Conservation (phyloP, 2,888 invertebrate species). For the Hydropsyche betteni region DNA sequence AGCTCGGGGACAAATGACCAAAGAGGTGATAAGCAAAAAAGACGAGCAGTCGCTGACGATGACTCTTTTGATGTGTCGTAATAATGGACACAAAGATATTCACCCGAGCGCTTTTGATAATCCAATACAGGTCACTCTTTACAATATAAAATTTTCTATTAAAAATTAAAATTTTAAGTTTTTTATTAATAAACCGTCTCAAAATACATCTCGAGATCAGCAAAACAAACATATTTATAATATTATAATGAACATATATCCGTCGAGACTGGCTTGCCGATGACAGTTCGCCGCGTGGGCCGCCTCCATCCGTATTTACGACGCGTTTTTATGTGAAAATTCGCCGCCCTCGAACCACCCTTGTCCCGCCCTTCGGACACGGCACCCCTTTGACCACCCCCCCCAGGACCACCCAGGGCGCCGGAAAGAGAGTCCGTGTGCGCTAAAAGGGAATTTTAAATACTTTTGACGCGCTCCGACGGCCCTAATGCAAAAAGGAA, state of each 20-base stretch:
- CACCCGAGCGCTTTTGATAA: too few species aligned
- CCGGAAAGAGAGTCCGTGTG: conserved; percentile 46
- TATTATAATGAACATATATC: conserved; percentile 23
- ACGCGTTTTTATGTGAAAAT: conserved; percentile 37
- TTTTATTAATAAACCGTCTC: too few species aligned
- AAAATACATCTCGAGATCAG: too few species aligned
- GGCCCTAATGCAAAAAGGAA: conserved; percentile 33
- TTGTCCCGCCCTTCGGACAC: not conserved
- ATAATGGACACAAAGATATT: not conserved
- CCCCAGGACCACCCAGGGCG: conserved; percentile 14
- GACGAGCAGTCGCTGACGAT: not conserved
- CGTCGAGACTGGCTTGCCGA: conserved; percentile 38
- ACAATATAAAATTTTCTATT: too few species aligned
- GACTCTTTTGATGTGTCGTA: not conserved
- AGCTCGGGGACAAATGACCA: conserved; percentile 22
- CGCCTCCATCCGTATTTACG: conserved; percentile 26
- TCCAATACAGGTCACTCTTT: not conserved
- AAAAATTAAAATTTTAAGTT: too few species aligned
- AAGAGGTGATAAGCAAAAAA: conserved; percentile 8
- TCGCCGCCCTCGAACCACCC: not conserved
- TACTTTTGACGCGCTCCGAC: conserved; percentile 39
- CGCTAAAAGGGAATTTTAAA: conserved; percentile 51
- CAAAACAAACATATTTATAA: too few species aligned
- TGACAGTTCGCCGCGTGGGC: conserved; percentile 40
- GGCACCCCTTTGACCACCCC: not conserved